Evolutionary conservation across 2,888 invertebrate species (phyloP), one percentile per base, ranked within the genome.

Genomic region (Dysmachus trigonus): DNA sequence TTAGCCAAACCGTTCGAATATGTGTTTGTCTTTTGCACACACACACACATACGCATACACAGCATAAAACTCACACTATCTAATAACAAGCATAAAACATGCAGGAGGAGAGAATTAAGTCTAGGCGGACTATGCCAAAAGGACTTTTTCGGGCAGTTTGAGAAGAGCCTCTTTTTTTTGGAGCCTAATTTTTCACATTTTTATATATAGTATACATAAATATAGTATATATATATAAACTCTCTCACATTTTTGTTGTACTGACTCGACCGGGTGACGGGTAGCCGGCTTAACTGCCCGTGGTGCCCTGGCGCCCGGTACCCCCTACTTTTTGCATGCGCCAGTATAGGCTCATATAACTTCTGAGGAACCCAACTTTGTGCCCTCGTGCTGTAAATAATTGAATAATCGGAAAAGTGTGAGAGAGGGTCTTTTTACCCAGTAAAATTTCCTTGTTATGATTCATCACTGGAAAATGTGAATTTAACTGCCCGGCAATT

Each of bases 381-480:
- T 35, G 76, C 38, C 76, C 38, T 18, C 35, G 76, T 22, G 22
- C 38, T 76, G 76, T 76, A 76, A 76, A 76, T 76, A 76, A 76
- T 76, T 76, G 76, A 76, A 41, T 38, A 76, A 76, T 76, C 41
- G 38, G 38, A 33, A 62, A 74, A 74, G 74, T 74, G 76, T 33
- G 76, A 22, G 74, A 73, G 73, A n/a, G 73, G 73, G 15, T 22
- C 62, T 27, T 27, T 47, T 15, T 0, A n/a, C 47, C 47, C 7
- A 73, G 73, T 76, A 35, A 62, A 22, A 22, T 62, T 62, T 62
- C 13, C 62, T 35, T 15, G 38, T 76, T 38, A 76, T 76, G 76
- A 76, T 76, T 76, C 76, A 76, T 76, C 76, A 38, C 76, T 35
- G 38, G 38, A 76, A 62, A 62, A 62, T 62, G 62, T 62, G 62